phyloP scores from a whole-genome alignment of 2,888 invertebrate genomes.

The Andrena flavipes region DNA sequence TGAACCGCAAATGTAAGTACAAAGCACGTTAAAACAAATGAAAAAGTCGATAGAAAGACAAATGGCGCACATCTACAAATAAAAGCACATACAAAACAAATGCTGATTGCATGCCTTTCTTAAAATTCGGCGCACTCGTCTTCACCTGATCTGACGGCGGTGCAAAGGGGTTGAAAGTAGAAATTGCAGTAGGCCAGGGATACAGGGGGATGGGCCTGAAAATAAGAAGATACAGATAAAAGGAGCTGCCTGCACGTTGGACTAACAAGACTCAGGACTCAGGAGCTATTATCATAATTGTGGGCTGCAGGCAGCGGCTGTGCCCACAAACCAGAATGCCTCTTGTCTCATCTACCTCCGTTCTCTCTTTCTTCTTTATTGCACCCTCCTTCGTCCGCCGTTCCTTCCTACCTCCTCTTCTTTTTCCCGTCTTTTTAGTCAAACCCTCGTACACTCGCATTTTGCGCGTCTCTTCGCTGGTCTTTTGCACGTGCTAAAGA shows the following conservation, averaged over 20 bases:
- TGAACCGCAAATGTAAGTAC: too few species aligned
- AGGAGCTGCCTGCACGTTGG: constrained; percentile 81
- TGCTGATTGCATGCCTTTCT: constrained; percentile 34
- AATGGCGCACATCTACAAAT: not conserved
- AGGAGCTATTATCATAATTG: constrained; percentile 84
- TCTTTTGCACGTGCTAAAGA: constrained; percentile 72
- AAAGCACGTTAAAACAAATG: too few species aligned
- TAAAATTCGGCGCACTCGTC: constrained; percentile 64
- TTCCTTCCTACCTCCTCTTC: constrained; percentile 32
- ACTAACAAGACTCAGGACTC: constrained; percentile 83
- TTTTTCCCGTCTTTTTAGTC: constrained; percentile 71
- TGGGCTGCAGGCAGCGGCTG: constrained; percentile 84
- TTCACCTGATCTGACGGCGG: constrained; percentile 59
- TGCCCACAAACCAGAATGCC: constrained; percentile 85
- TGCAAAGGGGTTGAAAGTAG: constrained; percentile 60
- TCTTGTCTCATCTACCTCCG: constrained; percentile 81
- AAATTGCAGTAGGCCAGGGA: constrained; percentile 50
- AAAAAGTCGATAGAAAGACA: too few species aligned
- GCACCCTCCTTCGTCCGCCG: constrained; percentile 14
- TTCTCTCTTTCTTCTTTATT: constrained; percentile 51
- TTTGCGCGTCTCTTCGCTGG: constrained; percentile 68
- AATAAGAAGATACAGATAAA: constrained; percentile 79
- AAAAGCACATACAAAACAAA: not conserved
- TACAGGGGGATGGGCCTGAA: constrained; percentile 57
- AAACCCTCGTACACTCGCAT: constrained; percentile 74